A percentile compares a stretch with the other conserved stretches of the same genome.
These are phyloP conservation scores for Ectropis crepuscularia DNA, from an alignment of 2,888 invertebrate species.

Conservation along the genomic window DNA sequence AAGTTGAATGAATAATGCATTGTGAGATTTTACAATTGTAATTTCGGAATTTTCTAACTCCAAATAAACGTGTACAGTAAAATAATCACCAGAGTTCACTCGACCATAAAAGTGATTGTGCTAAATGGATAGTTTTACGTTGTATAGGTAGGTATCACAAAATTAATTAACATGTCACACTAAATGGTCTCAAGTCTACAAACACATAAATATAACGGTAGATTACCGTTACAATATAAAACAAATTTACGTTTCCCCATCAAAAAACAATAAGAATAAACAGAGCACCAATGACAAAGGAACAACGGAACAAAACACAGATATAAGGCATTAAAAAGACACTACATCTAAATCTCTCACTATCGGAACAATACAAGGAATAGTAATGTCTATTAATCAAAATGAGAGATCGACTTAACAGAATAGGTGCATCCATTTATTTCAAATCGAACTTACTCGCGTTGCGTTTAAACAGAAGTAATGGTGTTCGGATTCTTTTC, in stretches of 20 bases:
- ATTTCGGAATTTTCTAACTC: constrained; percentile 1
- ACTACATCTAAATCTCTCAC: constrained; percentile 74
- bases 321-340: constrained; percentile 60
- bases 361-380: constrained; percentile 64
- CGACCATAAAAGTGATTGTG: too few species aligned
- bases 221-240: constrained; percentile 16
- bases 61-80: not conserved
- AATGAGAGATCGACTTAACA: constrained; percentile 72
- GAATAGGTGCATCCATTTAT: constrained; percentile 76
- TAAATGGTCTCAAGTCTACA: not conserved
- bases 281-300: constrained; percentile 23
- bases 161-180: too few species aligned
- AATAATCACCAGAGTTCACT: not conserved
- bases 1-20: constrained; percentile 9
- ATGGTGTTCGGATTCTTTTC: constrained; percentile 67
- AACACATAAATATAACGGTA: constrained; percentile 10
- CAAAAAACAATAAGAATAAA: constrained; percentile 39
- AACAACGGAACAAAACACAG: constrained; percentile 33
- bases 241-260: constrained; percentile 28
- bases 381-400: constrained; percentile 72
- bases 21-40: constrained; percentile 9
- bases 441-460: constrained; percentile 59
- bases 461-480: constrained; percentile 49
- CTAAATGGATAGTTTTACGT: too few species aligned
- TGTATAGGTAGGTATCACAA: too few species aligned